phyloP scores from a whole-genome alignment of 1,140 invertebrate genomes.

The Atta colombica region DNA sequence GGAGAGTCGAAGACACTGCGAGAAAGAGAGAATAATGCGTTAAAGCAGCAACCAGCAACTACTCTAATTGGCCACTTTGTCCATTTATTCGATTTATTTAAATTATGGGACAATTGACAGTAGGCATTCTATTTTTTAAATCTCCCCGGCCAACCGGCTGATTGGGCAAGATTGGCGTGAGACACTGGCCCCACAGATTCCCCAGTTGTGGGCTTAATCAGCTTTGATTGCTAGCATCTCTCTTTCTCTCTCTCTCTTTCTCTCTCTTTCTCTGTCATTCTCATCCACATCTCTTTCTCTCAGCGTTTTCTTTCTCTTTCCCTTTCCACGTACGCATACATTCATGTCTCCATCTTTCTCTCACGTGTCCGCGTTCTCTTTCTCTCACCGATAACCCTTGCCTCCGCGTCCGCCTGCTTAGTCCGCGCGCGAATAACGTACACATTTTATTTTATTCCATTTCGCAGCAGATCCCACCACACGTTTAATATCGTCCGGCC shows the following conservation, averaged over 20 bases:
- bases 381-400: slow-evolving; percentile 64
- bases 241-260: slow-evolving; percentile 70
- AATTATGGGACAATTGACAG: slow-evolving; percentile 88
- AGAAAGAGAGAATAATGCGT: slow-evolving; percentile 85
- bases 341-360: slow-evolving; percentile 76
- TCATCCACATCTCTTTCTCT: slow-evolving; percentile 66
- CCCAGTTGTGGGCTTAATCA: slow-evolving; percentile 87
- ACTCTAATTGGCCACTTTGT: slow-evolving; percentile 87
- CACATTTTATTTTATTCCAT: slow-evolving; percentile 79
- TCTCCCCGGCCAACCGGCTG: slow-evolving; percentile 86
- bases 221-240: slow-evolving; percentile 86
- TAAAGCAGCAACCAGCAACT: slow-evolving; percentile 86
- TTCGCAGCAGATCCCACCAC: slow-evolving; percentile 73
- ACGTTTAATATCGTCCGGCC: slow-evolving; percentile 72
- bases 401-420: slow-evolving; percentile 62
- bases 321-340: slow-evolving; percentile 66
- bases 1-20: slow-evolving; percentile 76
- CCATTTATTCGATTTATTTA: slow-evolving; percentile 88
- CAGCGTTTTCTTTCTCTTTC: slow-evolving; percentile 72
- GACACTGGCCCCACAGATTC: slow-evolving; percentile 87
- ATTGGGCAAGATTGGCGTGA: slow-evolving; percentile 87
- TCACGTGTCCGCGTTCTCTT: slow-evolving; percentile 59
- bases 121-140: slow-evolving; percentile 88
- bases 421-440: slow-evolving; percentile 62
- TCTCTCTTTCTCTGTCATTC: slow-evolving; percentile 59